Percentiles rank a stretch among this genome's conserved stretches.
Conservation (phyloP, 1,140 invertebrate species). For the Drosophila punjabiensis region DNA sequence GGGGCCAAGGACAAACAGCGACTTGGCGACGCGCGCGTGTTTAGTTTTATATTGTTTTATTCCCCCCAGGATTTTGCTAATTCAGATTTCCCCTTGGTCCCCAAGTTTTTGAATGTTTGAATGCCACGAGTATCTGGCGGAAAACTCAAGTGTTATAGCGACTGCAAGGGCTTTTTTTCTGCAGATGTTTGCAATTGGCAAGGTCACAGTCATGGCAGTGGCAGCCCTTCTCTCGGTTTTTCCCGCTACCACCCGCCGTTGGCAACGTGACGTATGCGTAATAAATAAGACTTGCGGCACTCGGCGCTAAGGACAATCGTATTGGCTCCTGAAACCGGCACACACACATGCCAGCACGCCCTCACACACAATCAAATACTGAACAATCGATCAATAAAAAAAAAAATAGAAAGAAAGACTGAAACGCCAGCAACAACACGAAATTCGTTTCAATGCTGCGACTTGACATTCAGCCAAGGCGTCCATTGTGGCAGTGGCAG, state of each 20-base stretch:
- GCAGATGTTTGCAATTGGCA: slow-evolving; percentile 49
- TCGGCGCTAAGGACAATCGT: slow-evolving; percentile 66
- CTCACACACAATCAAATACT: slow-evolving; percentile 23
- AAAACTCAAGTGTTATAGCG: not conserved
- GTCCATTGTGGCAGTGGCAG: slow-evolving; percentile 51
- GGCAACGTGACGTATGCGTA: slow-evolving; percentile 76
- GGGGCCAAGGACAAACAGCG: slow-evolving; percentile 67
- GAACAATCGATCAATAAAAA: slow-evolving; percentile 70
- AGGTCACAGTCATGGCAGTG: slow-evolving; percentile 45
- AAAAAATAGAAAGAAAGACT: not conserved
- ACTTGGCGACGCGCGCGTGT: slow-evolving; percentile 67
- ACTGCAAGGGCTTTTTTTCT: slow-evolving; percentile 23
- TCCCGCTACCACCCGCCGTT: not conserved
- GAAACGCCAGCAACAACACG: slow-evolving; percentile 44
- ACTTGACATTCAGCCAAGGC: slow-evolving; percentile 79
- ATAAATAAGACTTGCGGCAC: slow-evolving; percentile 64
- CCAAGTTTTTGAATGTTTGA: slow-evolving; percentile 1
- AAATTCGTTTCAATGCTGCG: slow-evolving; percentile 66
- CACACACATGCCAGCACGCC: slow-evolving; percentile 1
- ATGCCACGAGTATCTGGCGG: slow-evolving; percentile 2
- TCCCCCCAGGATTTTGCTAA: slow-evolving; percentile 35
- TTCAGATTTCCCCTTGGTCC: slow-evolving; percentile 39
- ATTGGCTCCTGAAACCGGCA: slow-evolving; percentile 57
- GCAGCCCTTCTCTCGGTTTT: not conserved
- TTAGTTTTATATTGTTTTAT: slow-evolving; percentile 67